These are phyloP conservation scores for Equus quagga DNA, from an alignment of 2,113 vertebrate genomes.

Conservation along the genomic window DNA sequence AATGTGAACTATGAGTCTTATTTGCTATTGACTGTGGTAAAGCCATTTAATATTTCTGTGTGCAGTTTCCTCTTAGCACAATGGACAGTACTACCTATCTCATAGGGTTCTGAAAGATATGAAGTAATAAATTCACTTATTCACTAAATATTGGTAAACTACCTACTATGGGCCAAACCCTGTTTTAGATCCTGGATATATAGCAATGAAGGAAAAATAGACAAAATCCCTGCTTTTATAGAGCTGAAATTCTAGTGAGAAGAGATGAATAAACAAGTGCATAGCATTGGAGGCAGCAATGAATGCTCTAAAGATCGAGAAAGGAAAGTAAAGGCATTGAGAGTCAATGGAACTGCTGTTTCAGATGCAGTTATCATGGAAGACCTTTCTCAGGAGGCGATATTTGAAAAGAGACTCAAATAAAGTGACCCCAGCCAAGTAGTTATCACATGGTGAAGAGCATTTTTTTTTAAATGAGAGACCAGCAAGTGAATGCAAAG, in stretches of 20 bases:
- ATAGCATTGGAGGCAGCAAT: not conserved
- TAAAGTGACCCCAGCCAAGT: not conserved
- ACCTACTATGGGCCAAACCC: not conserved
- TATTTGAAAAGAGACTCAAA: not conserved
- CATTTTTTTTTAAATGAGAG: not conserved
- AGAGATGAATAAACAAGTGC: not conserved
- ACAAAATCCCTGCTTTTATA: not conserved
- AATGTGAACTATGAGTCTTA: slow-evolving; percentile 37
- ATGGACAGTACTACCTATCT: not conserved
- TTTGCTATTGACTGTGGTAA: not conserved
- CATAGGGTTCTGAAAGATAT: not conserved
- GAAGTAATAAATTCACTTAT: not conserved
- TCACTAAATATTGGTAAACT: not conserved
- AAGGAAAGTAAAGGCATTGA: not conserved
- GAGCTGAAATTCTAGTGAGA: not conserved
- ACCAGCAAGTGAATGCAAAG: not conserved
- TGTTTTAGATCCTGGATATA: not conserved
- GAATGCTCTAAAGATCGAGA: not conserved
- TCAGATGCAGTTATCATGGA: not conserved
- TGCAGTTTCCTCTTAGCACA: not conserved
- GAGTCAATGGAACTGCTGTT: not conserved
- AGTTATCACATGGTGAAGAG: not conserved
- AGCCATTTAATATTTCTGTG: slow-evolving; percentile 1
- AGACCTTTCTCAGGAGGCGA: not conserved
- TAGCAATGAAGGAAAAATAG: not conserved